Base-by-base conservation (phyloP, 2,797 vertebrate genomes). In the Hippocampus kuda region DNA sequence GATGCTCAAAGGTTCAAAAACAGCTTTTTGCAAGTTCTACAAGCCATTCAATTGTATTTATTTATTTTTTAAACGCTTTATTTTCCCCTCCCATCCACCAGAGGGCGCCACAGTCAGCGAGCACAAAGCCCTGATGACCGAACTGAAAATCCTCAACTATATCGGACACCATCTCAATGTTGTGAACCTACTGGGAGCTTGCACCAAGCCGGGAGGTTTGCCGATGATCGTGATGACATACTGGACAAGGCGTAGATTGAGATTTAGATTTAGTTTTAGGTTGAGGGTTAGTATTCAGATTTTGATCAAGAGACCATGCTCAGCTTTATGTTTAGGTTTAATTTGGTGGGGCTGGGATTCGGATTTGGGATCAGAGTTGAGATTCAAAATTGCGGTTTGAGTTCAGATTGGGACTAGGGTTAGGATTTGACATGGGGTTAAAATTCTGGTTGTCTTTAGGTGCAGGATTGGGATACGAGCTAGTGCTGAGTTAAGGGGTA, bases 91-190 rank as follows among this genome's bases (percentile, higher is more conserved):
- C 54, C 66, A 59, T 80, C 86, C 88, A 88, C 87, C 81, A 98
- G 96, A 98, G 90, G 95, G 94, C 20, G 95, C 95, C 75, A 97
- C 94, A 38, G 90, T 89, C 86, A 98, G 90, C 0, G 96, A 98
- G 64, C 93, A 96, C 85, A 95, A 96, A 82, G 95, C 96, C 24
- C 87, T 98, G 70, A 96, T 97, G 94, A 95, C 94, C 3, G 96
- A 98, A 71, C 89, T 98, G 79, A 98, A 98, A 88, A 98, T 98
- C 83, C 86, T 98, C 78, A 97, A 92, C 81, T 93, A 97, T 76
- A 94, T 98, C 7, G 95, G 95, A 70, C 93, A 96, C 79, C 95
- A 98, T 66, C 90, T 98, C 69, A 98, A 98, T 42, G 95, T 98
- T 16, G 96, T 98, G 75, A 98, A 98, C 87, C 87, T 98, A 30